Evolutionary conservation across 2,888 invertebrate genomes (phyloP).

Genomic region (Meiosimyza decipiens): DNA sequence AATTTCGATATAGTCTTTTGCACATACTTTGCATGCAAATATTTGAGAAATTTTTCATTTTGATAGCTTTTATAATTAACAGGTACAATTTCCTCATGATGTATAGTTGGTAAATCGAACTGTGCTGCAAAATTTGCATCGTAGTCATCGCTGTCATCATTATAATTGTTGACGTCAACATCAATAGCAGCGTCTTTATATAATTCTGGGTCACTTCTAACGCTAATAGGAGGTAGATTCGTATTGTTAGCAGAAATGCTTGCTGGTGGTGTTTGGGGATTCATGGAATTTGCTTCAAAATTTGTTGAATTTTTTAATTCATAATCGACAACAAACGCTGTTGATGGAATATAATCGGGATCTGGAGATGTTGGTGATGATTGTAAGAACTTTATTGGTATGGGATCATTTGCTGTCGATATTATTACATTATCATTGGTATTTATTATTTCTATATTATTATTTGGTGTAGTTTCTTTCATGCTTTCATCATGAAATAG

Average conservation of each 20-base stretch:
- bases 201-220: neutral
- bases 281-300: too few relatives aligned
- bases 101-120: slow-evolving; percentile 57
- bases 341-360: neutral
- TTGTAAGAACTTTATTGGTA: slow-evolving; percentile 4
- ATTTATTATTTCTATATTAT: slow-evolving; percentile 39
- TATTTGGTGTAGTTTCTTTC: slow-evolving; percentile 40
- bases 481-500: slow-evolving; percentile 44
- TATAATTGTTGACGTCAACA: neutral
- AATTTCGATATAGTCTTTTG: slow-evolving; percentile 60
- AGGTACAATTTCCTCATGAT: slow-evolving; percentile 65
- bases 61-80: slow-evolving; percentile 57
- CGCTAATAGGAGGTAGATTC: slow-evolving; percentile 18
- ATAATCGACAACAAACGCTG: neutral
- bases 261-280: neutral
- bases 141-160: slow-evolving; percentile 11
- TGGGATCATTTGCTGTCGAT: neutral
- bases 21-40: slow-evolving; percentile 64
- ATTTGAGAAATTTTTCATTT: slow-evolving; percentile 61
- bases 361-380: slow-evolving; percentile 12
- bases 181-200: neutral
- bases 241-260: slow-evolving; percentile 19
- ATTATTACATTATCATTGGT: slow-evolving; percentile 1
- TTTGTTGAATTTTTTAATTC: neutral
- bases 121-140: slow-evolving; percentile 28